These are phyloP conservation scores for Tipula vernalis DNA, from an alignment of 2,888 invertebrate species.

Conservation along the genomic window DNA sequence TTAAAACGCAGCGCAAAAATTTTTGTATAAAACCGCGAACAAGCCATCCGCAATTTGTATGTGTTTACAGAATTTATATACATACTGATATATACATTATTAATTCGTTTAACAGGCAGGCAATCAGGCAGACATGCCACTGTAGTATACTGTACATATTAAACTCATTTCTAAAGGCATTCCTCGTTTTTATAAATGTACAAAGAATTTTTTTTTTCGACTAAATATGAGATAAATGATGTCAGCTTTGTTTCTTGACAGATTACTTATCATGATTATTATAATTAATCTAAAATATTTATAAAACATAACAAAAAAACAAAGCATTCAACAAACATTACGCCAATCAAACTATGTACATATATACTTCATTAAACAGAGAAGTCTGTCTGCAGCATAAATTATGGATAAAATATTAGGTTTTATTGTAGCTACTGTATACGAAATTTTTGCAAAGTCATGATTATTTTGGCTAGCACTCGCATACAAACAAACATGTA, in stretches of 20 bases:
- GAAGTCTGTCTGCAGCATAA: neutral
- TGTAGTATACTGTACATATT: neutral
- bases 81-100: neutral
- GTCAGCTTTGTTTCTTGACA: neutral
- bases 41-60: neutral
- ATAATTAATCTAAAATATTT: neutral
- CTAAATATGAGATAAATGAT: neutral
- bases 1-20: neutral
- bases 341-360: neutral
- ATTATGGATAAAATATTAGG: neutral
- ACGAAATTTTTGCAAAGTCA: neutral
- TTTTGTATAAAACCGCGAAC: neutral
- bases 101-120: neutral
- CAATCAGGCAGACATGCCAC: neutral
- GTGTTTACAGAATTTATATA: neutral
- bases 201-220: neutral
- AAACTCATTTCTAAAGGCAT: neutral
- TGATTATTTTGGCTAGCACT: neutral
- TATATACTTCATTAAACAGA: neutral
- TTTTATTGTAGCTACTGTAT: neutral
- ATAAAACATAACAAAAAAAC: neutral
- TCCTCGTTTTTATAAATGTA: neutral
- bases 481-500: neutral
- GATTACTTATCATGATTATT: neutral
- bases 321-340: neutral